Evolutionary conservation across 2,797 vertebrate species (phyloP).

Genomic region (Eulemur mongoz): DNA sequence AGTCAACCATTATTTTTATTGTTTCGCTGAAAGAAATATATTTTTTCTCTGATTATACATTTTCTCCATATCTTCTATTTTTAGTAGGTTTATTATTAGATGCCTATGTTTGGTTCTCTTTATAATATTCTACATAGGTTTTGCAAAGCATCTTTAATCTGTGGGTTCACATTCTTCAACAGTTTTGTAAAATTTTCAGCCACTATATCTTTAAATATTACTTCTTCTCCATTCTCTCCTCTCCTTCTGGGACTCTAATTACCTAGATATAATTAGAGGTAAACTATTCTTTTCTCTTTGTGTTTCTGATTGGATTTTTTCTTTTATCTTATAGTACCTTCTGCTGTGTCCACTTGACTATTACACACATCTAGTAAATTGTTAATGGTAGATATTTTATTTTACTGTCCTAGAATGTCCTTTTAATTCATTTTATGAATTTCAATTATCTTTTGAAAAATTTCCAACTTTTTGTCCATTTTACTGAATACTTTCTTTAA

Average conservation of each 20-base stretch:
- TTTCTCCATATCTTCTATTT: neutral
- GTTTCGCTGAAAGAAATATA: neutral
- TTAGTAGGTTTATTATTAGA: neutral
- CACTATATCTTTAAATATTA: neutral
- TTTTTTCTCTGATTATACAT: neutral
- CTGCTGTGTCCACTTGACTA: neutral
- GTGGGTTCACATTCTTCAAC: neutral
- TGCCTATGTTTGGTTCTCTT: neutral
- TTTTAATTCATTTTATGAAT: neutral
- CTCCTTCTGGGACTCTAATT: neutral
- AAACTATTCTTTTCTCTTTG: neutral
- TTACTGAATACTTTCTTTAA: neutral
- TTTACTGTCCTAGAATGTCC: neutral
- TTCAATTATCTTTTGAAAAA: neutral
- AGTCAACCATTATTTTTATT: neutral
- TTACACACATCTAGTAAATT: neutral
- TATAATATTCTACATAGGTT: neutral
- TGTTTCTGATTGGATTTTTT: neutral
- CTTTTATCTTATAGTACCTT: neutral
- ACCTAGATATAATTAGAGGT: too few species aligned
- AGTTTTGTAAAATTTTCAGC: neutral
- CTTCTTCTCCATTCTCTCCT: neutral
- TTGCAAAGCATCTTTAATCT: neutral
- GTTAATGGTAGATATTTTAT: neutral
- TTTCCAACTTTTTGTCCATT: neutral